phyloP scores from a whole-genome alignment of 2,113 vertebrate genomes.

The Stictonetta naevosa region DNA sequence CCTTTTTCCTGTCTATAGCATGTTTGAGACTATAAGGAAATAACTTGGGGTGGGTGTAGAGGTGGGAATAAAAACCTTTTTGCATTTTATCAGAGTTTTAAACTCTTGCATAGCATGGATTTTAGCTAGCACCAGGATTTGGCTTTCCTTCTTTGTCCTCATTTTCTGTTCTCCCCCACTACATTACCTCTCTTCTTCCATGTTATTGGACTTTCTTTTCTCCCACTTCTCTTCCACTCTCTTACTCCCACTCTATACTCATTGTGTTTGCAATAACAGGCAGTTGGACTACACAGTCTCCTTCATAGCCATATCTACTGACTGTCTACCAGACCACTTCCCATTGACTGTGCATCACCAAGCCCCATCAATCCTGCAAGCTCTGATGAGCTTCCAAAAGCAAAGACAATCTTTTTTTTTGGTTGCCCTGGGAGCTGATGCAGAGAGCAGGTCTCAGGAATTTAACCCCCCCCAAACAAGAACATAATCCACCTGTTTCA shows the following conservation, averaged over 20 bases:
- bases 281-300: neutral
- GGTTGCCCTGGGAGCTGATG: neutral
- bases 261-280: neutral
- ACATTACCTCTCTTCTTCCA: neutral
- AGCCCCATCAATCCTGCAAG: neutral
- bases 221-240: neutral
- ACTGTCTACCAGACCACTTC: neutral
- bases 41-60: no score
- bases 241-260: neutral
- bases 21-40: neutral
- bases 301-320: neutral
- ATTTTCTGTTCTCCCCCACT: neutral
- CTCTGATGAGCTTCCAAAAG: neutral
- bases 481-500: neutral
- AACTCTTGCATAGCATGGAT: neutral
- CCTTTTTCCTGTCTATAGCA: neutral
- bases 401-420: neutral
- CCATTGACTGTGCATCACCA: neutral
- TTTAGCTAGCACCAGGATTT: neutral
- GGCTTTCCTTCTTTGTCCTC: neutral
- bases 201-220: neutral
- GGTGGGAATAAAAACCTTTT: rapidly evolving
- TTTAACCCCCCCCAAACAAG: neutral
- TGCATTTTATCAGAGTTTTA: neutral
- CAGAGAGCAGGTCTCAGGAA: neutral